Percentiles rank a stretch among this genome's conserved stretches.
Conservation (phyloP, 1,140 invertebrate species). For the Sitodiplosis mosellana region DNA sequence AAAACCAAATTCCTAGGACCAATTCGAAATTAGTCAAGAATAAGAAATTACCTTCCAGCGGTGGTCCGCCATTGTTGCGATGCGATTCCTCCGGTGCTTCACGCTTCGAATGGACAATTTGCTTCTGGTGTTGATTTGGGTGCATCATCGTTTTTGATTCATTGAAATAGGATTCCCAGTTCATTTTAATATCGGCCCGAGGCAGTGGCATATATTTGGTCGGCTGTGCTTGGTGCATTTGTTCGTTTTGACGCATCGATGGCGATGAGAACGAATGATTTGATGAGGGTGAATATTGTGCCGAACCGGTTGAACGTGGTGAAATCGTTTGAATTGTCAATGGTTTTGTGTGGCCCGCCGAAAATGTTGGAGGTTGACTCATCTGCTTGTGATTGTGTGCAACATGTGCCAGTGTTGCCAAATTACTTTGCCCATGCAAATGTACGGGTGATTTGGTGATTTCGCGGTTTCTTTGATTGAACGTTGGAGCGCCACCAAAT, state of each 20-base stretch:
- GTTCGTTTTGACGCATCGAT: slow-evolving; percentile 8
- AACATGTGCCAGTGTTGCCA: slow-evolving; percentile 37
- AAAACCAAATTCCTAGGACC: neutral
- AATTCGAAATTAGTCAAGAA: neutral
- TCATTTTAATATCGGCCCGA: slow-evolving; percentile 49
- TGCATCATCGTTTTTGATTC: slow-evolving; percentile 23
- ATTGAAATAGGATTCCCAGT: slow-evolving; percentile 46
- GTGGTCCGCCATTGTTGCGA: slow-evolving; percentile 18
- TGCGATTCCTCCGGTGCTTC: neutral
- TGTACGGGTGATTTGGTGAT: slow-evolving; percentile 2
- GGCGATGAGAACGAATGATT: neutral
- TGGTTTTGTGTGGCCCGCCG: neutral
- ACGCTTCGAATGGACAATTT: neutral
- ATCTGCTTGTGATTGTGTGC: slow-evolving; percentile 21
- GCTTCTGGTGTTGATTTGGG: slow-evolving; percentile 27
- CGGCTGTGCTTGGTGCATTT: slow-evolving; percentile 21
- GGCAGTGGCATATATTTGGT: slow-evolving; percentile 36
- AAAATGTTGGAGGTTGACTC: slow-evolving; percentile 5
- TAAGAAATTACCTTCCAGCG: slow-evolving; percentile 18
- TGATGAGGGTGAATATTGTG: slow-evolving; percentile 5
- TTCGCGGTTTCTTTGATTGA: slow-evolving; percentile 40
- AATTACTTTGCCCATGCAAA: slow-evolving; percentile 33
- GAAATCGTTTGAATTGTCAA: neutral
- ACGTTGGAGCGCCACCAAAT: slow-evolving; percentile 21
- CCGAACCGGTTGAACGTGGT: neutral